Evolutionary conservation across 1,140 invertebrate species (phyloP).

Genomic region (Aphelinus certus): DNA sequence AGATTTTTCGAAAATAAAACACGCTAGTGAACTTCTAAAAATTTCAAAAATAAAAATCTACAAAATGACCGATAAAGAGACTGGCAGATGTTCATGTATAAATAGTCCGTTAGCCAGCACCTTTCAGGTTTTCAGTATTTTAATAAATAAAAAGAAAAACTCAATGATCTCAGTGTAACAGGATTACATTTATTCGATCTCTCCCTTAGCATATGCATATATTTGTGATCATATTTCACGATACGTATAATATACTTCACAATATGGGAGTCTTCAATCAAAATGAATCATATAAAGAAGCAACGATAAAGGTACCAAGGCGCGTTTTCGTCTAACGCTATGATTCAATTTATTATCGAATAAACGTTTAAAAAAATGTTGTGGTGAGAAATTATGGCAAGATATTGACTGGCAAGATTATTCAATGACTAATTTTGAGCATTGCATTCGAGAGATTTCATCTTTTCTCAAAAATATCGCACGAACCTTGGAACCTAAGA

Average conservation of each 20-base stretch:
- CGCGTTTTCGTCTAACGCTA: slow-evolving; percentile 22
- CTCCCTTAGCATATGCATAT: slow-evolving; percentile 59
- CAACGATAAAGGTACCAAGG: slow-evolving; percentile 48
- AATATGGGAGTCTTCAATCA: slow-evolving; percentile 55
- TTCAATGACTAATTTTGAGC: slow-evolving; percentile 26
- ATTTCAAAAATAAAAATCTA: background rate
- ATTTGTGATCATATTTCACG: slow-evolving; percentile 52
- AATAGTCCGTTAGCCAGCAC: slow-evolving; percentile 62
- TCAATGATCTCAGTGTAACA: slow-evolving; percentile 65
- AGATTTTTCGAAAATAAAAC: background rate
- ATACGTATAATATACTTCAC: slow-evolving; percentile 55
- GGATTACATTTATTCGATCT: slow-evolving; percentile 66
- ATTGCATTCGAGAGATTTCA: slow-evolving; percentile 33
- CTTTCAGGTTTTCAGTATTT: slow-evolving; percentile 53
- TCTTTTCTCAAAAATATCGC: slow-evolving; percentile 30
- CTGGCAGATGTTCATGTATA: slow-evolving; percentile 52
- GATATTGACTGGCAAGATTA: slow-evolving; percentile 37
- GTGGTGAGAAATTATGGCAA: slow-evolving; percentile 16
- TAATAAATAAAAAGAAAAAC: slow-evolving; percentile 65
- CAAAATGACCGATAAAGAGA: slow-evolving; percentile 26
- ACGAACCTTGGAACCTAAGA: slow-evolving; percentile 53
- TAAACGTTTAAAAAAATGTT: no score
- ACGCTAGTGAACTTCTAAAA: slow-evolving; percentile 21
- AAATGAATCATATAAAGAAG: slow-evolving; percentile 40
- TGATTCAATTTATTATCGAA: no score